Conservation (phyloP, 2,797 vertebrate genomes). For the Balearica regulorum region DNA sequence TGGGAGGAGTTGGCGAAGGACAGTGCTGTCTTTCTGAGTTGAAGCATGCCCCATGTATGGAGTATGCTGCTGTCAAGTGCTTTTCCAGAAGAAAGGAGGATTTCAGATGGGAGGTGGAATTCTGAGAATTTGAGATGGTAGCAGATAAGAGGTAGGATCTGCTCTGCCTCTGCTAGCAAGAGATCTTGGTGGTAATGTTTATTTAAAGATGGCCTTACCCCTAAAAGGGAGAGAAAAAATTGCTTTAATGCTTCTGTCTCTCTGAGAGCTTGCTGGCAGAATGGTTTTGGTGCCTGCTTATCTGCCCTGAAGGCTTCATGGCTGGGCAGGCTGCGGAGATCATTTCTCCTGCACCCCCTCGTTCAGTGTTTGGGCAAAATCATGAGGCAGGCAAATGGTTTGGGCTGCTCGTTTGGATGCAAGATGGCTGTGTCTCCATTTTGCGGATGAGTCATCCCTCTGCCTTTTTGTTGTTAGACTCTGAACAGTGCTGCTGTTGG, state of each 20-base stretch:
- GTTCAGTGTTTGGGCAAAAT: not conserved
- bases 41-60: not conserved
- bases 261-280: not conserved
- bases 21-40: not conserved
- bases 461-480: not conserved
- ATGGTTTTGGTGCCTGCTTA: not conserved
- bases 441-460: not conserved
- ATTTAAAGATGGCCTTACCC: constrained; percentile 17
- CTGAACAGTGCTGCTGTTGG: not conserved
- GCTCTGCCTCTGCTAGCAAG: not conserved
- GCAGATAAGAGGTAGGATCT: constrained; percentile 15
- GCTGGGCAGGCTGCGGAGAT: not conserved
- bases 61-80: not conserved
- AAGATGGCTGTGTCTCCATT: not conserved
- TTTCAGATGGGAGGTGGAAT: not conserved
- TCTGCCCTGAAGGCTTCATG: not conserved
- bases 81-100: not conserved
- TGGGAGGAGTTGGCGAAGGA: not conserved
- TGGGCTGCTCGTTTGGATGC: not conserved
- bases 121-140: constrained; percentile 16
- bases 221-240: not conserved
- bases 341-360: not conserved
- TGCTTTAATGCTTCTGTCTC: not conserved
- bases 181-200: constrained; percentile 5
- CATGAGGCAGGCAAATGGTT: not conserved